These are phyloP conservation scores for Myocastor coypus DNA, from an alignment of 2,113 vertebrate species.

Conservation along the genomic window DNA sequence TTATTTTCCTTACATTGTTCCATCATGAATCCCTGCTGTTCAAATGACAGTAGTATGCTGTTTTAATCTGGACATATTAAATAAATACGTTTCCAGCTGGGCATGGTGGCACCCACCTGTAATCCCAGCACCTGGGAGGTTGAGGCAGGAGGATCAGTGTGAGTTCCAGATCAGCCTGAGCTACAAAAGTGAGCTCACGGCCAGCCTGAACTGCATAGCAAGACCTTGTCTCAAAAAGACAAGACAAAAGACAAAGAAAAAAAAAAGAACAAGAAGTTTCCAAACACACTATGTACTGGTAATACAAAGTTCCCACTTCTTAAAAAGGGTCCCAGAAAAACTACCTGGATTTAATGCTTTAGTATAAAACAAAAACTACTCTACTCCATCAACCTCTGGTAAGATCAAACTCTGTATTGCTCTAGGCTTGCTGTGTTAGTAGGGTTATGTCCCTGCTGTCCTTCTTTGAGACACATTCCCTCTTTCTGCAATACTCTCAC, in stretches of 20 bases:
- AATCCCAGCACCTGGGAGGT: no score
- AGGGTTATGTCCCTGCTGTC: neutral
- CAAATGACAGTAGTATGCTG: neutral
- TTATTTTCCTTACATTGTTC: constrained; percentile 12
- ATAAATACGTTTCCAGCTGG: no score
- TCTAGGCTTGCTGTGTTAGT: neutral
- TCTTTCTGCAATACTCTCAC: neutral
- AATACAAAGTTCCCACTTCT: constrained; percentile 43
- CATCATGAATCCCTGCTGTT: neutral
- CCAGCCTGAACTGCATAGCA: no score
- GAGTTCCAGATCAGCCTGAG: no score
- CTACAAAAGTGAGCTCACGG: no score
- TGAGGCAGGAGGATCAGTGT: no score
- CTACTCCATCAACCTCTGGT: neutral
- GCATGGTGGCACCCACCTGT: no score
- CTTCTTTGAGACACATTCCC: neutral
- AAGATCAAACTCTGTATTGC: neutral
- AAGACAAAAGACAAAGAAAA: no score
- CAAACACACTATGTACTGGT: neutral
- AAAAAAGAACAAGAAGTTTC: no score
- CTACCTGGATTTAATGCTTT: neutral
- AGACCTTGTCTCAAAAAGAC: no score
- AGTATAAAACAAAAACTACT: neutral
- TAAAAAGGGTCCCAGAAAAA: neutral
- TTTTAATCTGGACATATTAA: constrained; percentile 59